Base-by-base conservation (phyloP, 2,888 invertebrate genomes). In the Heliconius sara region DNA sequence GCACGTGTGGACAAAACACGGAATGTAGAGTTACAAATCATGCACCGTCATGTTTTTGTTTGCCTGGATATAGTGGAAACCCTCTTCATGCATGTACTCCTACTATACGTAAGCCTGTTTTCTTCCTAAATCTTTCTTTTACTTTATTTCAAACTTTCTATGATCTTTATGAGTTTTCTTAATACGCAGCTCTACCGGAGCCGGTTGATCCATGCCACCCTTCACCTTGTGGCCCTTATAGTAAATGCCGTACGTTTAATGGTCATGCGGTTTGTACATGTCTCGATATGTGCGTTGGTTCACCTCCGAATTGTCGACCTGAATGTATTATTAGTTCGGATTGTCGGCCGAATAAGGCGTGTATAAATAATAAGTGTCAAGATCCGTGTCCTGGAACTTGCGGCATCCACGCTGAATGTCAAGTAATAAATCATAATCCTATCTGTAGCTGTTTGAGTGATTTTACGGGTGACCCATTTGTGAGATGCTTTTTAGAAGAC, bases 291-390 rank as follows among this genome's bases (percentile, higher is more conserved):
- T 97, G 96, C 90, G 93, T 97, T 84, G 97, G 98, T 80, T 96
- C 97, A 78, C 98, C 98, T 66, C 97, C 97, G 39, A 96, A 96
- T 83, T 98, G 98, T 91, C 95, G 96, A 85, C 97, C 97, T 4
- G 97, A 97, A 92, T 98, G 97, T 92, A 96, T 97, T 83, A 96
- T 97, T 84, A 97, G 97, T 90, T 96, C 97, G 0, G 97, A 98
- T 89, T 98, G 98, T 92, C 94, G 96, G 80, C 96, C 96, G 83
- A 96, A 97, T 85, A 96, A 96, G 92, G 97, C 98, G 73, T 98
- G 98, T 89, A 96, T 97, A 84, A 97, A 96, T 89, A 97, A 97
- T 89, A 97, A 97, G 92, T 98, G 98, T 89, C 95, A 95, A 80
- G 97, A 97, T 91, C 97, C 98, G 52, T 98, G 98, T 90, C 96